Evolutionary conservation across 2,888 invertebrate species (phyloP), one percentile per base, ranked within the genome.

Genomic region (Acanthopleura granulata): DNA sequence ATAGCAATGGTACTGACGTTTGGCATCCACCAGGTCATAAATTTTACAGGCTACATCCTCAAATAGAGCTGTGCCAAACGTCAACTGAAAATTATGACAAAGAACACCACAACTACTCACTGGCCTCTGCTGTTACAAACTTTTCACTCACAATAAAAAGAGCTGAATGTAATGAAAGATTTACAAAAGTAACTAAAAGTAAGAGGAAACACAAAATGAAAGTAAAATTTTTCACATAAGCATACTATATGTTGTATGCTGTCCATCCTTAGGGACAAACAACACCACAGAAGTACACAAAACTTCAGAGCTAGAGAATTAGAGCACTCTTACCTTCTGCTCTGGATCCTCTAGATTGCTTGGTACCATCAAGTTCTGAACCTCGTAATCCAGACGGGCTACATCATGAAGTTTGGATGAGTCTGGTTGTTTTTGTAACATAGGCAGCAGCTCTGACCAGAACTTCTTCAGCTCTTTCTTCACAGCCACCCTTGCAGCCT

Each of bases 21-120:
- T 84, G 15, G 86, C 83, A 82, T 90, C 89, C 50, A 88, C 81
- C 72, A 90, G 74, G 77, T 89, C 87, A 79, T 90, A 90, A 16
- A 89, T 82, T 83, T 88, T 83, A 73, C 85, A 85, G 30, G 90
- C 89, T 15, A 89, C 80, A 74, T 89, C 87, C 74, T 90, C 89
- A 86, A 86, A 90, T 49, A 90, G 49, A n/a, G 81, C 77, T 30
- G 81, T 78, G 22, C 87, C 86, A 82, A 87, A 87, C 74, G 83
- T 81, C 40, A 77, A 77, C 88, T 89, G 78, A n/a, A 83, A 80
- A 22, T 40, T 40, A 40, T 3, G 40, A 40, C 9, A 40, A 40
- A 40, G 9, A 40, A 40, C 40, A 9, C 40, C 9, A 9, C 40
- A 40, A 40, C 9, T 40, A 40, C 9, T 40, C 40, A 40, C 40